Conservation (phyloP, 1,140 invertebrate species). For the Aphelinus atriplicis region DNA sequence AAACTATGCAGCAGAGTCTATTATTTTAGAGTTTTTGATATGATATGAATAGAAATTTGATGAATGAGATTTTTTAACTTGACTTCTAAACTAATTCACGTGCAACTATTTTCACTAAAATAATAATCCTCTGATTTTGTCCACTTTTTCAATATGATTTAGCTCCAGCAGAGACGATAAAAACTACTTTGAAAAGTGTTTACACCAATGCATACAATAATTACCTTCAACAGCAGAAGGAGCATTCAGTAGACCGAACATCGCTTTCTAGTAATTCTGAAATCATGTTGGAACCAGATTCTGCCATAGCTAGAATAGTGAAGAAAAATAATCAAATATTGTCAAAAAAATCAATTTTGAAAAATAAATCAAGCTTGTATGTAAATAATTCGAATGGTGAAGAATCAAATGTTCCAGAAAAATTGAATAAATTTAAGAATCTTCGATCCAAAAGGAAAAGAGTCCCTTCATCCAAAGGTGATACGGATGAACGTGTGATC, state of each 20-base stretch:
- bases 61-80: background rate
- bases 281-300: conserved; percentile 35
- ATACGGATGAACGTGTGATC: background rate
- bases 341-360: background rate
- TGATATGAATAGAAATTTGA: no score
- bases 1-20: no score
- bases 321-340: conserved; percentile 21
- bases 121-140: no score
- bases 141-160: background rate
- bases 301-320: conserved; percentile 27
- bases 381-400: background rate
- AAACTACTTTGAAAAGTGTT: conserved; percentile 25
- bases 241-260: background rate
- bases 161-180: conserved; percentile 27
- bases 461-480: conserved; percentile 15
- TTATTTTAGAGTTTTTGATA: no score
- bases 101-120: no score
- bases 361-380: conserved; percentile 15
- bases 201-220: conserved; percentile 23
- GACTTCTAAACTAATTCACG: no score
- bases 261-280: conserved; percentile 21
- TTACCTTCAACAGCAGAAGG: conserved; percentile 3
- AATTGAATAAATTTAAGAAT: background rate
- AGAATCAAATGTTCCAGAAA: background rate
- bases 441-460: background rate